These are phyloP conservation scores for Lanius ludovicianus DNA, from an alignment of 2,113 vertebrate genomes.

Conservation along the genomic window DNA sequence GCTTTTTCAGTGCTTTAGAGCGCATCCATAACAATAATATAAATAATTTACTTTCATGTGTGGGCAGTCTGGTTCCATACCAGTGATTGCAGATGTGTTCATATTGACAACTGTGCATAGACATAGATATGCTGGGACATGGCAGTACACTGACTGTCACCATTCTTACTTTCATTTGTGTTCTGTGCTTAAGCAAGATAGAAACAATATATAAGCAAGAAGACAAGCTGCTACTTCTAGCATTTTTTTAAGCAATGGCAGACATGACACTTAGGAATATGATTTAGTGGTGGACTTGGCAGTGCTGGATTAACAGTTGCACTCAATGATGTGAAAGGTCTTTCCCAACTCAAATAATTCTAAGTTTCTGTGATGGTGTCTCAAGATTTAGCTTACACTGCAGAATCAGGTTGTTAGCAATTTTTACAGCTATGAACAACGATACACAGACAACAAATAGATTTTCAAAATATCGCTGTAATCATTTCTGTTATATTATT, in stretches of 20 bases:
- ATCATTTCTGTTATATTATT: neutral
- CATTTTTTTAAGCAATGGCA: neutral
- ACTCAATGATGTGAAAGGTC: neutral
- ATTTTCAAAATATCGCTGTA: neutral
- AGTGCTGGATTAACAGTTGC: neutral
- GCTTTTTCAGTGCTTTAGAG: neutral
- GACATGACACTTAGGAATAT: neutral
- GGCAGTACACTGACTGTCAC: neutral
- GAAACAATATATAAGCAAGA: neutral
- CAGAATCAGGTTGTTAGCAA: neutral
- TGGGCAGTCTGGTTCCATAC: neutral
- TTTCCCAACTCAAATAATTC: neutral
- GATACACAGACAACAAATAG: neutral
- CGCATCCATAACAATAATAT: neutral
- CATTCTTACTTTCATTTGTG: neutral
- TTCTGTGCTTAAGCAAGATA: neutral
- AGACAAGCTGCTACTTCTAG: neutral
- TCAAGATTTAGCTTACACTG: neutral
- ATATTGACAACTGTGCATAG: fast-evolving
- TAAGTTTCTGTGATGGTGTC: neutral
- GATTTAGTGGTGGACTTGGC: neutral
- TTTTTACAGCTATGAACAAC: neutral
- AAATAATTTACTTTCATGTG: neutral
- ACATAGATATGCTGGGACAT: neutral
- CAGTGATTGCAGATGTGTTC: neutral